Conservation (phyloP, 2,113 vertebrate species). For the Thunnus thynnus region DNA sequence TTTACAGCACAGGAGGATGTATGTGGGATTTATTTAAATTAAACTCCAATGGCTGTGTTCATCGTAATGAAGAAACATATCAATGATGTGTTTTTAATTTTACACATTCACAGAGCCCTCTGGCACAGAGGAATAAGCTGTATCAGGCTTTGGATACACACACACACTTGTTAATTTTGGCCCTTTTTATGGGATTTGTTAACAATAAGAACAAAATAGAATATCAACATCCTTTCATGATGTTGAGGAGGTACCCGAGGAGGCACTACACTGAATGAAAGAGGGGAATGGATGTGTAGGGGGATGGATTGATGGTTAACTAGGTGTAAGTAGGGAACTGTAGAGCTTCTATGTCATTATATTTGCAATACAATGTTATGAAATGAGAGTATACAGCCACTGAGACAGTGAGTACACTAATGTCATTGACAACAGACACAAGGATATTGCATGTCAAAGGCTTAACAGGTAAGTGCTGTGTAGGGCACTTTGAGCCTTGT, state of each 20-base stretch:
- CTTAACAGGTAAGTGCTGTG: not conserved
- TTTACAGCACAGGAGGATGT: not conserved
- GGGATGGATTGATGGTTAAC: no score
- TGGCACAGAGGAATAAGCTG: no score
- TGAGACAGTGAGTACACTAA: not conserved
- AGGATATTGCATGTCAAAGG: not conserved
- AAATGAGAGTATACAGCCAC: not conserved
- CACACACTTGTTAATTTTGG: no score
- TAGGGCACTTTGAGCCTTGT: not conserved
- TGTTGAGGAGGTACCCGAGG: not conserved
- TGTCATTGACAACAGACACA: not conserved
- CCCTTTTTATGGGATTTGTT: not conserved
- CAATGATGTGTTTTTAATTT: no score
- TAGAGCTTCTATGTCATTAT: no score
- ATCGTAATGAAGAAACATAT: no score
- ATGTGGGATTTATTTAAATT: not conserved
- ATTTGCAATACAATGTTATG: not conserved
- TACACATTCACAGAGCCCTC: no score
- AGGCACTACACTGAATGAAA: no score
- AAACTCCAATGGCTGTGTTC: no score
- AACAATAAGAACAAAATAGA: not conserved
- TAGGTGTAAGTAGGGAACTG: no score
- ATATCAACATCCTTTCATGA: not conserved
- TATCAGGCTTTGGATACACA: no score
- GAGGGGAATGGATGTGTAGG: no score